Percentiles rank a stretch among this genome's conserved stretches.
These are phyloP conservation scores for Marasmarcha lunaedactyla DNA, from an alignment of 2,888 invertebrate species.

Conservation along the genomic window DNA sequence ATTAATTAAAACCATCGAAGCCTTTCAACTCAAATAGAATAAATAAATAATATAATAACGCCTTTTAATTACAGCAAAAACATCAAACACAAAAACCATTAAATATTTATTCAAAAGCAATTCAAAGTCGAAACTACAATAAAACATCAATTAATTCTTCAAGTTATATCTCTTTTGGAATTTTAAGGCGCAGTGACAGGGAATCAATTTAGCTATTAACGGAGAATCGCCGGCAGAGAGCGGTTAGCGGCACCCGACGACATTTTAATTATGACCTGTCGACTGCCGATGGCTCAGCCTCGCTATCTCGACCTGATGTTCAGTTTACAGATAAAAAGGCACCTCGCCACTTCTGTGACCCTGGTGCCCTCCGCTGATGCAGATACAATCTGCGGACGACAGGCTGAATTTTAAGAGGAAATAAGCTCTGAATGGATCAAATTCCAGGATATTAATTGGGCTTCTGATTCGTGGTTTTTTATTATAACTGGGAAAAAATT, in stretches of 20 bases:
- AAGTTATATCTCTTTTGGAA: too few relatives aligned
- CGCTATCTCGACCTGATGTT: background rate
- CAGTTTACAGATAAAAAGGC: conserved; percentile 41
- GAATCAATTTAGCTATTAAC: conserved; percentile 59
- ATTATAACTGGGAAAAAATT: too few relatives aligned
- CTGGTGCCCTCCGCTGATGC: conserved; percentile 38
- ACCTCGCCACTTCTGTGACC: too few relatives aligned
- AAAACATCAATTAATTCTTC: too few relatives aligned
- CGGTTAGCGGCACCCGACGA: conserved; percentile 49
- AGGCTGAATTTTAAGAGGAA: conserved; percentile 55
- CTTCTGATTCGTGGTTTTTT: conserved; percentile 18
- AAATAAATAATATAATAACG: too few relatives aligned
- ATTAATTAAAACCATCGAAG: too few relatives aligned
- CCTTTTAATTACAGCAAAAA: too few relatives aligned
- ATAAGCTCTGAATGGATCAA: conserved; percentile 55
- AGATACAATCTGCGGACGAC: conserved; percentile 58
- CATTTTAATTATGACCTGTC: conserved; percentile 68
- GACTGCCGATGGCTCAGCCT: conserved; percentile 26
- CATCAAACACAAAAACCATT: too few relatives aligned
- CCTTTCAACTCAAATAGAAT: too few relatives aligned
- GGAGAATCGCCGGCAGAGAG: conserved; percentile 30
- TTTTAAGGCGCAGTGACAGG: conserved; percentile 36
- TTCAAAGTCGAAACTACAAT: too few relatives aligned
- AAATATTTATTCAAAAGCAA: too few relatives aligned
- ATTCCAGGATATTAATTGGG: conserved; percentile 29